Base-by-base conservation (phyloP, 1,140 invertebrate species). In the Nixonia krombeini region DNA sequence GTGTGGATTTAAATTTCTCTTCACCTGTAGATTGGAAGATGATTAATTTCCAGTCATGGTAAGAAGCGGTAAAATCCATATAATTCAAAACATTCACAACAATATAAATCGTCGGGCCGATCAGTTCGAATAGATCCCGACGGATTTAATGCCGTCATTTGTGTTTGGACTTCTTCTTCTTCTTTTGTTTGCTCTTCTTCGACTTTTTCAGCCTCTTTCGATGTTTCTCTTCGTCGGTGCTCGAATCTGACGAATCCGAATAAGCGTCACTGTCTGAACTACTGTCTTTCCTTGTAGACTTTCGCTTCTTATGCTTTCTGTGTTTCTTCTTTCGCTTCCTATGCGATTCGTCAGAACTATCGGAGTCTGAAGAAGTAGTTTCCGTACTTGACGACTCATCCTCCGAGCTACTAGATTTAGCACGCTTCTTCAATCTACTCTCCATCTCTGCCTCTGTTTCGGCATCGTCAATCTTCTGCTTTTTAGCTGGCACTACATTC, bases 121-220 rank as follows among this genome's bases (percentile, higher is more conserved):
- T 6, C 21, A 21, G 21, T 6, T 21, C 6, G 2, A 3, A 6
- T 21, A 2, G 6, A 6, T 21, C 6, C 21, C 31, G 31, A 28
- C n/a, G 37, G 7, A 33, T 64, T 52, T 80, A 84, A 29, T 55
- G 75, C 40, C 75, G 78, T 84, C 81, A 86, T 81, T 86, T 87
- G 45, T 87, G 85, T 58, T 86, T 87, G 0, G 83, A 82, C 69
- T 87, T 88, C 70, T 87, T 87, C 62, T 87, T 87, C 47, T 88
- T 88, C 70, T 87, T 87, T 10, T 81, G 80, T 64, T 87, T 88
- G 21, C 79, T 87, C 16, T 79, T 84, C 50, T 80, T 86, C 9
- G 80, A 82, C 45, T 84, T 83, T 31, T 86, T 85, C 2, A 81
- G 81, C 37, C 86, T 85, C 55, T 86, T 88, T 16, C 82, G 82